Evolutionary conservation across 2,797 vertebrate genomes (phyloP), one percentile per base, ranked within the genome.

Genomic region (Heterohyrax brucei): DNA sequence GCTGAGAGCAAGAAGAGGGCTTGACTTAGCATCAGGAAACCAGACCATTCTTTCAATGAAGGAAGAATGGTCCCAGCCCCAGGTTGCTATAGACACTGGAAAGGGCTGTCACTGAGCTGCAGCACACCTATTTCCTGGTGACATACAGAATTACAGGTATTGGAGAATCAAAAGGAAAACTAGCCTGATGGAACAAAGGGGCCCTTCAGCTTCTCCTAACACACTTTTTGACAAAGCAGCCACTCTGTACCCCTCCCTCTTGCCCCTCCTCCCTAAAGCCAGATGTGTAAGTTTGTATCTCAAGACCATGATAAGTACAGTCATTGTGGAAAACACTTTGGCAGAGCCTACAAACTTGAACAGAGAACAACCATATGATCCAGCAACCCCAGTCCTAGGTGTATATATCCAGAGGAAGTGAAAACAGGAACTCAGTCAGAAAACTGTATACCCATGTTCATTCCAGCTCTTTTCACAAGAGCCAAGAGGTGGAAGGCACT

Each of bases 31-130:
- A 95, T 96, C 92, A 79, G 95, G 87, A 98, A 97, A 85, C 81
- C 94, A 94, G 86, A 28, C 59, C 87, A 84, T 97, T 98, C 95
- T 98, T 96, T 66, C 78, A 24, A 96, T 73, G 96, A 96, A 97
- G 95, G 92, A 82, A 81, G 96, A 92, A 85, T 90, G 80, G 73
- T 93, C 92, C 64, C 66, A 78, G 77, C 95, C 46, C 95, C 66
- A 93, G 93, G 94, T 96, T 96, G 94, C 97, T 88, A 93, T 88
- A 97, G 97, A 70, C 95, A 96, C 89, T 66, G 50, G 56, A 1
- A 26, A 93, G 94, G 21, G 86, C 76, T 96, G 44, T 96, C 96
- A 95, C 93, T 24, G 30, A 19, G 28, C 59, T 22, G 44, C 90
- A 53, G 81, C 16, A 48, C 6, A 77, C 76, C 96, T 85, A 66